Evolutionary conservation across 2,888 invertebrate genomes (phyloP), one percentile per base, ranked within the genome.

Genomic region (Dryomyza anilis): DNA sequence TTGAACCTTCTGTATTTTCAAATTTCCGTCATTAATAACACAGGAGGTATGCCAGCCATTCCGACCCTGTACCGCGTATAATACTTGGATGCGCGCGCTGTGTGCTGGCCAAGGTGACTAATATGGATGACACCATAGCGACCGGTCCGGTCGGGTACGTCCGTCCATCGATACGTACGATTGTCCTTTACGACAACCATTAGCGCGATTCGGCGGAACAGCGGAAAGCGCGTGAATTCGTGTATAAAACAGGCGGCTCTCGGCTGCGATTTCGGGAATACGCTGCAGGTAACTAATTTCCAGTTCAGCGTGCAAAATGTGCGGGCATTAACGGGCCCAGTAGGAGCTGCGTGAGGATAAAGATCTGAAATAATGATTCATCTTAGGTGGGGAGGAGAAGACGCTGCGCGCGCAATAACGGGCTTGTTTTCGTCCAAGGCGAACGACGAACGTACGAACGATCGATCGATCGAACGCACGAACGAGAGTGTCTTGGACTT

Each of bases 1-100:
- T 81, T 80, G 82, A 81, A 81, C 82, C 81, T 81, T 78, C 82
- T 82, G 81, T 81, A 81, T 81, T 81, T 81, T 78, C 74, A 80
- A 82, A 81, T 81, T 81, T 81, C 78, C 76, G 78, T 82, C 82
- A 82, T 81, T 82, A 81, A 81, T 81, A 82, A 77, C 82, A 76
- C 82, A 80, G 79, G 81, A 73, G 76, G 74, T 69, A 69, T 56
- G 46, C 33, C 36, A 67, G 50, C n/a, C 63, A 63, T 21, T n/a
- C 43, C n/a, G 27, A 5, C n/a, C 23, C 36, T 21, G 23, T 16
- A n/a, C 50, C 52, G 33, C 29, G 29, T 45, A 27, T 29, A 12
- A 55, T 27, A 16, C 55, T n/a, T 50, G 61, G 50, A 50, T 46
- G 25, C 36, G 23, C 21, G 25, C 50, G 46, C 12, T 21, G 48